phyloP scores from a whole-genome alignment of 2,888 invertebrate genomes.

The Pristionchus mayeri region DNA sequence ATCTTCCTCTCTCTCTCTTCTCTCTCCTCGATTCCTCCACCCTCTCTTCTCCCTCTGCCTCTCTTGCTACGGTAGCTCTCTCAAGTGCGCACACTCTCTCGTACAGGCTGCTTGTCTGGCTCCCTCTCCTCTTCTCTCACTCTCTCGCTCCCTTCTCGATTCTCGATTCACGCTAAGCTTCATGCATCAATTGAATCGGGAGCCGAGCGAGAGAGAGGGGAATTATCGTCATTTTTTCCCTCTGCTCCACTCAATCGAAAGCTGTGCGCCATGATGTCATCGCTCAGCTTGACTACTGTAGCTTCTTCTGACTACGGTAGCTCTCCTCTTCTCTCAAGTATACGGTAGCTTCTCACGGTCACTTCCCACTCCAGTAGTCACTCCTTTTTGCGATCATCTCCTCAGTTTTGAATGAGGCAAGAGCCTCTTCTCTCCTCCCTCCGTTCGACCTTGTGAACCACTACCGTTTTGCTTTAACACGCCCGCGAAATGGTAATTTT shows the following conservation, averaged over 20 bases:
- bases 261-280: neutral
- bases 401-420: constrained; percentile 45
- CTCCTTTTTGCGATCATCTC: neutral
- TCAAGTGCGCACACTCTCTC: constrained; percentile 9
- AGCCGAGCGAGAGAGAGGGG: constrained; percentile 33
- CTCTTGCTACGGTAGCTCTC: constrained; percentile 35
- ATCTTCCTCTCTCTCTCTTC: neutral
- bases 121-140: neutral
- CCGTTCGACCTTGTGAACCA: constrained; percentile 15
- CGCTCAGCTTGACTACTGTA: neutral
- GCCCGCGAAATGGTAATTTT: constrained; percentile 31
- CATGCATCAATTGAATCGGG: constrained; percentile 45
- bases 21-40: neutral
- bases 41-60: neutral
- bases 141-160: neutral
- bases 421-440: constrained; percentile 5
- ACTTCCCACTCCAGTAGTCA: neutral
- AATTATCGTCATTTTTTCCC: constrained; percentile 42
- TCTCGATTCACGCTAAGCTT: constrained; percentile 44
- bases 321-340: too few species aligned
- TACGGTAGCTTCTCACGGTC: neutral
- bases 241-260: neutral
- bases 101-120: neutral
- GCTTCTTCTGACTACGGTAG: neutral
- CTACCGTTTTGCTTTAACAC: constrained; percentile 25